A percentile compares a stretch with the other conserved stretches of the same genome.
Conservation (phyloP, 2,888 invertebrate genomes). For the Xanthia icteritia region DNA sequence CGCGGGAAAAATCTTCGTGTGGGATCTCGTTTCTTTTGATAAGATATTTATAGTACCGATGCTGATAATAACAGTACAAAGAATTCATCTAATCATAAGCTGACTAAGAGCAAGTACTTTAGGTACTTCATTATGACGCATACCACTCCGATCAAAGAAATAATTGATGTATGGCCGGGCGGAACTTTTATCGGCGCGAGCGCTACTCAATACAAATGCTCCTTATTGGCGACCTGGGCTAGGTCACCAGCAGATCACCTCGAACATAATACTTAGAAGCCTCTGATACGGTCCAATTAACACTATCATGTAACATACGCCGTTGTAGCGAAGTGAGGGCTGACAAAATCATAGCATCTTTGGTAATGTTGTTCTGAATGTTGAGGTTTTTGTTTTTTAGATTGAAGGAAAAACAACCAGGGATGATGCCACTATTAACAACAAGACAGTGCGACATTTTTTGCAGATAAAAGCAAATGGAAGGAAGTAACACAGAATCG, state of each 20-base stretch:
- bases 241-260: conserved; percentile 80
- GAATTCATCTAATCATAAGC: conserved; percentile 13
- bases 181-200: conserved; percentile 35
- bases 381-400: not conserved
- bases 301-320: conserved; percentile 66
- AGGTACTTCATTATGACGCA: conserved; percentile 25
- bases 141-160: conserved; percentile 40
- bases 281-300: conserved; percentile 77
- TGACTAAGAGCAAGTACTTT: conserved; percentile 3
- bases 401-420: too few species aligned
- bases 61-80: conserved; percentile 18
- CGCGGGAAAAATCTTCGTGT: conserved; percentile 1
- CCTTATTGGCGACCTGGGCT: conserved; percentile 69
- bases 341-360: conserved; percentile 9
- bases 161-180: conserved; percentile 40
- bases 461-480: not conserved
- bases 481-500: not conserved
- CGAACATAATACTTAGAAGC: conserved; percentile 73
- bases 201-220: conserved; percentile 52
- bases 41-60: conserved; percentile 12
- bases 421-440: too few species aligned
- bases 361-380: not conserved
- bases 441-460: not conserved
- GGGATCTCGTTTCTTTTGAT: not conserved
- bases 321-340: conserved; percentile 37